Base-by-base conservation (phyloP, 2,797 vertebrate species). In the Syndactyla subalaris region DNA sequence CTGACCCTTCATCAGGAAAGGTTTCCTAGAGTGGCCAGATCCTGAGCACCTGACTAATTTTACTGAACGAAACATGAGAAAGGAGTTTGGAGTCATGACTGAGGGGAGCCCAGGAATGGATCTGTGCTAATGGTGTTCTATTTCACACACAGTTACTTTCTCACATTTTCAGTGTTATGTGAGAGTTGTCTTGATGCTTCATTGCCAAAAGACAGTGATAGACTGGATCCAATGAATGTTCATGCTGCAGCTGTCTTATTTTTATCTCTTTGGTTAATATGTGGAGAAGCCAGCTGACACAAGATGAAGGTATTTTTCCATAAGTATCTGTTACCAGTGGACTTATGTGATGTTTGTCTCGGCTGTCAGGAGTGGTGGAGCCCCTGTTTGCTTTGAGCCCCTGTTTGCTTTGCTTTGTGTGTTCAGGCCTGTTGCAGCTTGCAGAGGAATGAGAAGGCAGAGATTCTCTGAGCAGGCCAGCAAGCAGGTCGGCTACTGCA, bases 221-320 rank as follows among this genome's bases (percentile, higher is more conserved):
- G 80, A 30, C 54, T 93, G 85, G 82, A 88, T 85, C 68, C 75
- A 39, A 2, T 74, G 70, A 90, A 38, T 1, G 1, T 49, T 75
- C 66, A 34, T 3, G 1, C 58, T 95, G 73, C 93, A 73, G 80
- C 90, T 87, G 46, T 81, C 78, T 94, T 77, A 59, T 71, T 95
- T 93, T 94, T 93, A 24, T 55, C 74, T 89, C 73, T 88, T 88
- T 82, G 95, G n/a, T 88, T 90, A 93, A 66, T 79, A 88, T 85
- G 75, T 84, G 85, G 80, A 92, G 85, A 74, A 94, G 55, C 48
- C 85, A 95, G 90, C 83, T 96, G 85, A 88, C 80, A 66, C 30
- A 30, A 82, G 90, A 78, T 84, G 62, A 91, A 93, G 94, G 90
- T 95, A 81, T 92, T 96, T 95, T 95, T 84, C 70, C 72, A 62